Percentiles rank a stretch among this genome's conserved stretches.
phyloP scores from a whole-genome alignment of 1,140 invertebrate species.

The Temnothorax nylanderi region DNA sequence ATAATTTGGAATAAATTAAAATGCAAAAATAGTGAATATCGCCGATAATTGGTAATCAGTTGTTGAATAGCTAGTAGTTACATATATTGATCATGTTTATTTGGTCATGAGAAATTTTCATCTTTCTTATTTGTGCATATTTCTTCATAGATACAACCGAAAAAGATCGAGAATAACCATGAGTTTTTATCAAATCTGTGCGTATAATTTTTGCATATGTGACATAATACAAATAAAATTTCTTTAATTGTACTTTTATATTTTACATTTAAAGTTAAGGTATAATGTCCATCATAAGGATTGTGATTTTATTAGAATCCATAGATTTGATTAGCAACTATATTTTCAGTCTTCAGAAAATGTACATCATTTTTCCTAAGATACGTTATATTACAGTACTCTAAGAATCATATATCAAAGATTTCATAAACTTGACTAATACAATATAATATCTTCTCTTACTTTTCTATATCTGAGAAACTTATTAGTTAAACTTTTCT shows the following conservation, averaged over 20 bases:
- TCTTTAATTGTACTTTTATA: not conserved
- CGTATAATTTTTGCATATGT: not conserved
- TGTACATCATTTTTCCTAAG: not conserved
- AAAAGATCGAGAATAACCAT: not conserved
- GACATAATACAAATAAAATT: not conserved
- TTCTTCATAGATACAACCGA: not conserved
- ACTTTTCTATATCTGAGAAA: not conserved
- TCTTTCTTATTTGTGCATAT: not conserved
- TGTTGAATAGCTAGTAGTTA: not conserved
- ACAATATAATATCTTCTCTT: constrained; percentile 15
- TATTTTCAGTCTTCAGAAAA: not conserved
- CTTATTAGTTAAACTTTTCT: constrained; percentile 32
- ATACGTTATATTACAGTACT: not conserved
- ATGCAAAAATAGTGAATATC: not conserved
- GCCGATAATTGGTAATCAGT: not conserved
- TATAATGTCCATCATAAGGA: not conserved
- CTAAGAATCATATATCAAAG: not conserved
- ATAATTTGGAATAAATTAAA: not conserved
- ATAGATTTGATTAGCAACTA: not conserved
- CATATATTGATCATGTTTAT: not conserved
- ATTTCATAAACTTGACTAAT: not conserved
- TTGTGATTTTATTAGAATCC: not conserved
- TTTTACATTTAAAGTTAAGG: not conserved
- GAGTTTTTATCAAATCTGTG: not conserved
- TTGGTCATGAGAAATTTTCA: not conserved